Evolutionary conservation across 2,113 vertebrate genomes (phyloP), one percentile per base, ranked within the genome.

Genomic region (Sprattus sprattus): DNA sequence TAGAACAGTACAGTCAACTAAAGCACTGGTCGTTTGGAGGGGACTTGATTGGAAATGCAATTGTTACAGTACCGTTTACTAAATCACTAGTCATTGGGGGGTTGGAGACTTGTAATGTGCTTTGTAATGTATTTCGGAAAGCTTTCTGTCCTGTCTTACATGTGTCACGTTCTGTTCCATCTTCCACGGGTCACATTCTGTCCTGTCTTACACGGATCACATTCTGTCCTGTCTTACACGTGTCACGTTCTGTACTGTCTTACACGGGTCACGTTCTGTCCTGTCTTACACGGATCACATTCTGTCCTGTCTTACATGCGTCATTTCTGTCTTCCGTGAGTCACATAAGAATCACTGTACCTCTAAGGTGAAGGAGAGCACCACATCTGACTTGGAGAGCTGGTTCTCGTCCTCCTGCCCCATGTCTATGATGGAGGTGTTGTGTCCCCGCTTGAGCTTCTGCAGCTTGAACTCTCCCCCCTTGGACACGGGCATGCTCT

Each of bases 401-500:
- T 97, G 97, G 93, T 98, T 99, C 94, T 99, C 98, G 0, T 99
- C 99, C 93, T 99, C 98, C 89, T 99, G 98, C 1, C 98, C 98
- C 98, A 99, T 98, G 93, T 99, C 98, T 81, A 99, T 99, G 90
- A 99, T 99, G 50, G 98, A 99, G 11, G 98, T 95, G 52, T 99
- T 99, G 94, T 99, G 98, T 83, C 98, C 98, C 83, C 98, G 96
- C 86, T 99, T 99, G 82, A 99, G 96, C 88, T 99, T 99, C 93
- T 99, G 98, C 39, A 39, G 39, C 60, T 99, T 99, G 94, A 99
- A 99, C 90, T 99, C 98, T 28, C 98, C 98, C 0, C 98, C 98
- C 93, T 99, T 99, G 85, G 98, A 99, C 83, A 99, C 98, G 0
- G 98, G 98, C 98, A 99, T 99, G 94, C 98, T 99, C 92, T 99